Base-by-base conservation (phyloP, 1,140 invertebrate species). In the Amyelois transitella region DNA sequence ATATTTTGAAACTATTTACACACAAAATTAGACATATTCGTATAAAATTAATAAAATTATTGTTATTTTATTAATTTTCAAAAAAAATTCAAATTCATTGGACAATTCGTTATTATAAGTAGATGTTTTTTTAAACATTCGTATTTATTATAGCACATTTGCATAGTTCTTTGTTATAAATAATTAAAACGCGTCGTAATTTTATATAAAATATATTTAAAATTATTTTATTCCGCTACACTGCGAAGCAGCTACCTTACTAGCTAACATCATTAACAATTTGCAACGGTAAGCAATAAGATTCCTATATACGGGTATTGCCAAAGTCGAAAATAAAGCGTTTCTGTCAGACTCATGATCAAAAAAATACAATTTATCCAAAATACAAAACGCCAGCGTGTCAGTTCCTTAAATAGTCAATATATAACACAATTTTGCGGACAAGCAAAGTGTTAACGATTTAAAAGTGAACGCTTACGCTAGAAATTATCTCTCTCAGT, bases 181-280 rank as follows among this genome's bases (percentile, higher is more conserved):
- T n/a, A n/a, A n/a, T n/a, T n/a, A n/a, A n/a, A n/a, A n/a, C n/a
- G n/a, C n/a, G n/a, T n/a, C n/a, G n/a, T n/a, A 38, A 14, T 38
- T 14, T 1, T 1, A 38, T 14, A 38, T 14, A 38, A 38, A 12
- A 32, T 10, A 32, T 32, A 32, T 32, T n/a, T 38, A 2, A 24
- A 3, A 38, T 38, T 38, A 2, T n/a, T 14, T 14, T 38, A 2
- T 38, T 14, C 32, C 32, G n/a, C n/a, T 14, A 38, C 32, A 38
- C 32, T 38, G n/a, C 32, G 17, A 38, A 38, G 2, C 25, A 28
- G 7, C 25, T 28, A 28, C 25, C 25, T 38, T 75, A 77, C 81
- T 58, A 75, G 55, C 75, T 87, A 85, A 75, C 72, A 85, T 82
- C 79, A 82, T 80, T 75, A 81, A 81, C 77, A 82, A 82, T 81